Evolutionary conservation across 1,140 invertebrate species (phyloP), one percentile per base, ranked within the genome.

Genomic region (Panagrolaimus sp.): DNA sequence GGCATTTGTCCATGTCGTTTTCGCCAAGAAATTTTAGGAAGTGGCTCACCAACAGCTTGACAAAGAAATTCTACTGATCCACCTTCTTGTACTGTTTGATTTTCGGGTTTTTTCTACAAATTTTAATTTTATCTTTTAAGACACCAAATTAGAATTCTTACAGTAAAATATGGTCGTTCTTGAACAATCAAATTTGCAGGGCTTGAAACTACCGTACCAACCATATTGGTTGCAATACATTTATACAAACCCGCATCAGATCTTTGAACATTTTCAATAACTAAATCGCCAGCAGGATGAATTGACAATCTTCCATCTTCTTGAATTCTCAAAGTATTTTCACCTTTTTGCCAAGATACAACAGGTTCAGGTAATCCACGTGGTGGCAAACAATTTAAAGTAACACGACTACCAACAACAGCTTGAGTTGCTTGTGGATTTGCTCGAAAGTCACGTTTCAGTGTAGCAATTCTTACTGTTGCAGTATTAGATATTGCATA

Each of bases 241-340:
- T 63, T 31, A 43, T 63, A 63, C 16, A 42, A n/a, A n/a, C 62
- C 62, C 11, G 62, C 11, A 63, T 63, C 62, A 31, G 62, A 63
- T n/a, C 42, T 1, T 63, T 63, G 62, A n/a, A 63, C 62, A 63
- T 63, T 63, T 63, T 63, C 62, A 63, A 63, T 63, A 8, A 63
- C 42, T 63, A 63, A 27, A 43, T 63, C 42, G 23, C 62, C 62
- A 9, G 27, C 27, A n/a, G 62, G 62, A 63, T 63, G 62, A 43
- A 63, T 63, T 23, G 62, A 42, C 27, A 63, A 38, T n/a, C 62
- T 16, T 9, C 27, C 42, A n/a, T 63, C 62, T 63, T 63, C 62
- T 27, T 63, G 62, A 27, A 43, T 42, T 20, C 62, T 31, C 8
- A 63, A 20, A 42, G 27, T 43, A 20, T 63, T 63, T n/a, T 43